These are phyloP conservation scores for Tachystola acroxantha DNA, from an alignment of 2,888 invertebrate genomes.

Conservation along the genomic window DNA sequence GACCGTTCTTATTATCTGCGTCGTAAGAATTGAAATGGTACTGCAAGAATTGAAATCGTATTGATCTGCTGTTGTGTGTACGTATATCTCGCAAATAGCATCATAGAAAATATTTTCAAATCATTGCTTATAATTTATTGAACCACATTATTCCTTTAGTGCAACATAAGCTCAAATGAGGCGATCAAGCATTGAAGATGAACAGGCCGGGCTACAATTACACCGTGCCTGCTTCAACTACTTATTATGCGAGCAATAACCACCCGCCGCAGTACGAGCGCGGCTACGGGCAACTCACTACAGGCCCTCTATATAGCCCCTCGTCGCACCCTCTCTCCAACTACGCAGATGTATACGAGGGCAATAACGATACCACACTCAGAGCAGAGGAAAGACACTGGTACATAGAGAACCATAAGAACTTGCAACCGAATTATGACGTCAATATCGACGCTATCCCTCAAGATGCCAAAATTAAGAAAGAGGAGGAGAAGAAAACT, in stretches of 20 bases:
- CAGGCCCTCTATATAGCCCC: constrained; percentile 60
- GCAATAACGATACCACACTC: constrained; percentile 72
- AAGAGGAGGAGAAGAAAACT: constrained; percentile 67
- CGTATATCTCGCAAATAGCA: constrained; percentile 35
- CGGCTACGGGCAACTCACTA: constrained; percentile 61
- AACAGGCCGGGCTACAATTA: constrained; percentile 75
- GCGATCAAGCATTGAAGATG: constrained; percentile 68
- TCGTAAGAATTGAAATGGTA: too few relatives aligned
- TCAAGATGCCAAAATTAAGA: constrained; percentile 71
- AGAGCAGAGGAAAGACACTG: constrained; percentile 72
- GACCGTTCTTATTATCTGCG: too few relatives aligned
- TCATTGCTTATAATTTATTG: constrained; percentile 35
- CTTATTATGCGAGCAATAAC: constrained; percentile 64
- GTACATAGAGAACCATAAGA: constrained; percentile 75
- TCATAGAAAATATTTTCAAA: constrained; percentile 27
- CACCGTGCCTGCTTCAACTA: constrained; percentile 68
- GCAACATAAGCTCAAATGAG: constrained; percentile 67
- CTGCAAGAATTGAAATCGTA: too few relatives aligned
- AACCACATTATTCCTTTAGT: constrained; percentile 28
- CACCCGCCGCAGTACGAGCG: constrained; percentile 69
- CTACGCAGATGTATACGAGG: constrained; percentile 73
- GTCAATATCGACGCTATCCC: constrained; percentile 52
- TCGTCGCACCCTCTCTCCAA: constrained; percentile 66
- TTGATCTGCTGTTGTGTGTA: too few relatives aligned
- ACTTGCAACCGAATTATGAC: constrained; percentile 58